Evolutionary conservation across 2,888 invertebrate species (phyloP).

Genomic region (Mellilla xanthometata): DNA sequence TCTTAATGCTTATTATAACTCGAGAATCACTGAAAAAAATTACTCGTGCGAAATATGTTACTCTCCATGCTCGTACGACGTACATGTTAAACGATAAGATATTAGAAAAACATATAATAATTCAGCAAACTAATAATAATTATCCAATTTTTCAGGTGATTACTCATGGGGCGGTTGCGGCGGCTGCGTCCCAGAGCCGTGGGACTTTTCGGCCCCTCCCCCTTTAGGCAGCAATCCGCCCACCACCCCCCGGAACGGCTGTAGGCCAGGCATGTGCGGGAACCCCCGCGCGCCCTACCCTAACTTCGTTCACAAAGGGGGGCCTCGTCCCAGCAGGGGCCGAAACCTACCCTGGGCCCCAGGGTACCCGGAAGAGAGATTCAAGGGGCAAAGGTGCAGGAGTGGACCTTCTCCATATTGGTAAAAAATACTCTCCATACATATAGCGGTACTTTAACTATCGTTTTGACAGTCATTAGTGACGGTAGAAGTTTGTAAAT

Average conservation of each 20-base stretch:
- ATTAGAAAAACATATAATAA: too few relatives aligned
- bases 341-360: constrained; percentile 69
- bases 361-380: constrained; percentile 63
- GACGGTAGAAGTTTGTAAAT: constrained; percentile 27
- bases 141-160: constrained; percentile 51
- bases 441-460: too few relatives aligned
- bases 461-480: constrained; percentile 7
- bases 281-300: constrained; percentile 48
- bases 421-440: constrained; percentile 38
- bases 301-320: constrained; percentile 52
- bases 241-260: constrained; percentile 65
- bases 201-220: constrained; percentile 63
- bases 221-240: constrained; percentile 57
- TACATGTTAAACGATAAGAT: too few relatives aligned
- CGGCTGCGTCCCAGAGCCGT: constrained; percentile 57
- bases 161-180: constrained; percentile 59
- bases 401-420: constrained; percentile 70
- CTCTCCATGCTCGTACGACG: too few relatives aligned
- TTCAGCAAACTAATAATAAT: not conserved
- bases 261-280: constrained; percentile 60
- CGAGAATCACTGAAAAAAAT: too few relatives aligned
- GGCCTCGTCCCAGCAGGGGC: constrained; percentile 52
- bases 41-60: too few relatives aligned
- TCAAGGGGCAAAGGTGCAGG: constrained; percentile 65
- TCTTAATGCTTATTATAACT: too few relatives aligned